These are phyloP conservation scores for Zoroaster sp. DNA, from an alignment of 53 echinoderm and acorn worm species.

Conservation along the genomic window DNA sequence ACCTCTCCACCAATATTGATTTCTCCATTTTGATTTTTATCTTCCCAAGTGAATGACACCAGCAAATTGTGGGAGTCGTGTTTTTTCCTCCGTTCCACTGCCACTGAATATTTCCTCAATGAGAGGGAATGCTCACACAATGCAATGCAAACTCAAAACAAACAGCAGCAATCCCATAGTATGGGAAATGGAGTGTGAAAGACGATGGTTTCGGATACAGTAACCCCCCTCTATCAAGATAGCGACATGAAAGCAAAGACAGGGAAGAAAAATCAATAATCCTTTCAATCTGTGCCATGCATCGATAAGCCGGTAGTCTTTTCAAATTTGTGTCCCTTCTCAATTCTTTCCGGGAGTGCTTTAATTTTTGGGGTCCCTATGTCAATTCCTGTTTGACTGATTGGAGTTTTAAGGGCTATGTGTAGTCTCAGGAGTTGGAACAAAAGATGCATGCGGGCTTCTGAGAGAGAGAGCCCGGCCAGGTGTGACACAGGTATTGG, in stretches of 20 bases:
- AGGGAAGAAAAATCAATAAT: constrained; percentile 40
- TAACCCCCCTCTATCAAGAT: neutral
- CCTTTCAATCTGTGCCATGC: constrained; percentile 42
- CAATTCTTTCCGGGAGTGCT: neutral
- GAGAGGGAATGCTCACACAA: neutral
- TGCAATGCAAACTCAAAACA: neutral
- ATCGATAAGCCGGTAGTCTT: constrained; percentile 9
- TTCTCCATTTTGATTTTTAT: constrained; percentile 50
- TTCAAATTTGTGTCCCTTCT: neutral
- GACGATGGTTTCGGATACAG: neutral
- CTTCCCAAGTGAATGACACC: neutral
- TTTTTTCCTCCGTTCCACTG: neutral
- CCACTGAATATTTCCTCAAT: neutral
- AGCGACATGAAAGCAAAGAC: neutral
- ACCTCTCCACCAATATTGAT: constrained; percentile 50
- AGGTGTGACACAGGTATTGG: neutral
- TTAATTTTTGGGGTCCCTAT: neutral
- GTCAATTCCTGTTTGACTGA: constrained; percentile 8
- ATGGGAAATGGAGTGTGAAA: neutral
- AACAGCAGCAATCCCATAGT: neutral
- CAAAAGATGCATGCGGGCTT: neutral
- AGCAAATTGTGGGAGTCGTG: neutral
- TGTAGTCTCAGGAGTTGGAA: neutral
- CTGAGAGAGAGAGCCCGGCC: neutral
- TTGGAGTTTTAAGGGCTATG: neutral